Base-by-base conservation (phyloP, 1,140 invertebrate genomes). In the Euglossa dilemma region DNA sequence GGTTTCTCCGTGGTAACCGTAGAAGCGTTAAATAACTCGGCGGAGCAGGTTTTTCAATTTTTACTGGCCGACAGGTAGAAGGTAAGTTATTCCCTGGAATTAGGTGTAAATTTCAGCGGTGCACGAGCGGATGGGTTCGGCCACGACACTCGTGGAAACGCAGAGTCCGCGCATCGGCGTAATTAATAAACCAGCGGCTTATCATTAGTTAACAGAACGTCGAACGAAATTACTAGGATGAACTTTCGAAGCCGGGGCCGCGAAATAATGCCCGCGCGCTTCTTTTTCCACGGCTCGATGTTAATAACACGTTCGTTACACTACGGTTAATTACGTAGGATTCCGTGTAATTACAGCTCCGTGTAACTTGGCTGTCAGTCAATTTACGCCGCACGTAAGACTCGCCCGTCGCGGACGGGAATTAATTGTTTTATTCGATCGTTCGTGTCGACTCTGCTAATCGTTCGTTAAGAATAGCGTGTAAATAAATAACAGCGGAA, bases 291-390 rank as follows among this genome's bases (percentile, higher is more conserved):
- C 16, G 28, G 28, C 6, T n/a, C 18, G 61, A 50, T 74, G 63
- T 69, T 82, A 82, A 82, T 82, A 82, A 76, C 63, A 77, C 45
- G 74, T 74, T 59, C 73, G 80, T 83, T 69, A 66, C 43, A 77
- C 73, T 28, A 36, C 23, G 72, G 63, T 75, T 82, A 76, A 75
- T 82, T 76, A 66, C 43, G 52, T 36, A 73, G 80, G 61, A 77
- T 74, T 83, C 52, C 11, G 56, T 67, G 72, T 76, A 82, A 82
- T 76, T 82, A 76, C 64, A 73, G 25, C 71, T 73, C 54, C 72
- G 16, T 63, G n/a, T 76, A 76, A 66, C 80, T 76, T 25, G 45
- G 76, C 43, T 80, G 59, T 80, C 78, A 45, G 78, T 63, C 69
- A 80, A 74, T 63, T 72, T 80, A n/a, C 61, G 52, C 28, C 50